Conservation (phyloP, 1,140 invertebrate genomes). For the Cyclargus thomasi region DNA sequence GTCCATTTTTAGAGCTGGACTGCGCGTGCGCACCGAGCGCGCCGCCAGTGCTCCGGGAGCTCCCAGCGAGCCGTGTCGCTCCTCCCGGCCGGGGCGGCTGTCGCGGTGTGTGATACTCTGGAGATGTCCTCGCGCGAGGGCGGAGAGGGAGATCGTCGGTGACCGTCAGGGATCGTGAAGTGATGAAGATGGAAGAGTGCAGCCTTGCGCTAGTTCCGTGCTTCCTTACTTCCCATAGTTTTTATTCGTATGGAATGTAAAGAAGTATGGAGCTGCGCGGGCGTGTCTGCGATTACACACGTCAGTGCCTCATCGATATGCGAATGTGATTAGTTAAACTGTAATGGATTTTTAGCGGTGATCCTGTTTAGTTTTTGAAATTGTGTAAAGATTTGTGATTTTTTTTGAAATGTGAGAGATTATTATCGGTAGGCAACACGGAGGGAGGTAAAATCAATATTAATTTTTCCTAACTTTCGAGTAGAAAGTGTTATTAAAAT, state of each 20-base stretch:
- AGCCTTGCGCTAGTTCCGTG: slow-evolving; percentile 86
- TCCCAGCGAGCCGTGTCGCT: slow-evolving; percentile 60
- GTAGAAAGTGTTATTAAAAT: not conserved
- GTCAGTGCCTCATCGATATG: slow-evolving; percentile 22
- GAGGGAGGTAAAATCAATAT: not conserved
- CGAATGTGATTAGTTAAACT: slow-evolving; percentile 11
- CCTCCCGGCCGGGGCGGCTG: slow-evolving; percentile 39
- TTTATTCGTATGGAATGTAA: slow-evolving; percentile 95
- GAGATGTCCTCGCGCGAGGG: slow-evolving; percentile 42
- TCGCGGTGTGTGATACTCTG: slow-evolving; percentile 40
- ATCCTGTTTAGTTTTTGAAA: not conserved
- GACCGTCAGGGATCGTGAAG: slow-evolving; percentile 26
- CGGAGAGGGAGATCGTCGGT: slow-evolving; percentile 25
- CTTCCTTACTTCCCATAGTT: slow-evolving; percentile 97
- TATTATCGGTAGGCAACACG: not conserved
- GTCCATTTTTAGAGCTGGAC: slow-evolving; percentile 78
- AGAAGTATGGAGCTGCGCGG: slow-evolving; percentile 92
- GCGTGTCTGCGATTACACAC: slow-evolving; percentile 47
- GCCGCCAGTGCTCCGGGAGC: slow-evolving; percentile 60
- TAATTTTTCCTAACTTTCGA: not conserved
- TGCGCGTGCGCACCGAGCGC: slow-evolving; percentile 66
- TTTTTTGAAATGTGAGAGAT: not conserved
- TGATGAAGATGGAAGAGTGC: slow-evolving; percentile 47
- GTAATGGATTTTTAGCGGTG: slow-evolving; percentile 11
- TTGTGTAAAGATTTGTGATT: not conserved